phyloP scores from a whole-genome alignment of 1,140 invertebrate species.

The Brachionus sp. region DNA sequence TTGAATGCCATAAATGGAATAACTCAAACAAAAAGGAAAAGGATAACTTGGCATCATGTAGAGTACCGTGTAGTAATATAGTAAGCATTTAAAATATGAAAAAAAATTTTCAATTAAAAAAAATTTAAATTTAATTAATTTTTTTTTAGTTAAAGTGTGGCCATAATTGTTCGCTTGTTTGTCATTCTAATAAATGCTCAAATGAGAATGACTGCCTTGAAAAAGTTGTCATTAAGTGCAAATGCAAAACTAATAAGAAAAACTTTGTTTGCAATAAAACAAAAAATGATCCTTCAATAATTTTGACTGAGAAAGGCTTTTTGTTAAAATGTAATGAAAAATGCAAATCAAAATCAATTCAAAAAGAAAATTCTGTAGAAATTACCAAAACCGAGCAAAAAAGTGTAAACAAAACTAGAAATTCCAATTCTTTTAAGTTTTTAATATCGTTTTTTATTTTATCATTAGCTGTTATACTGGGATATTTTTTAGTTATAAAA shows the following conservation, averaged over 20 bases:
- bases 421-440: neutral
- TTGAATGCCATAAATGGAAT: constrained; percentile 69
- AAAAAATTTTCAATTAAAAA: constrained; percentile 2
- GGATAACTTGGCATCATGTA: constrained; percentile 67
- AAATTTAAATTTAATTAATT: constrained; percentile 35
- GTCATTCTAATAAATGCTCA: constrained; percentile 73
- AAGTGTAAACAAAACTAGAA: neutral
- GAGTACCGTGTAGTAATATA: constrained; percentile 73
- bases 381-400: neutral
- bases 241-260: constrained; percentile 73
- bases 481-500: neutral
- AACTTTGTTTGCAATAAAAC: constrained; percentile 68
- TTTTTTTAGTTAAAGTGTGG: constrained; percentile 64
- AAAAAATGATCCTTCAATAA: constrained; percentile 47
- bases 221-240: constrained; percentile 73
- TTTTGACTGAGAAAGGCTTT: constrained; percentile 57
- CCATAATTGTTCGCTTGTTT: constrained; percentile 72
- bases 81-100: neutral
- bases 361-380: neutral
- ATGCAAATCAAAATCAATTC: neutral
- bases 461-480: neutral
- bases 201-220: constrained; percentile 69
- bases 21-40: constrained; percentile 60
- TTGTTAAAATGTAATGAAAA: neutral
- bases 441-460: neutral